Percentiles rank a stretch among this genome's conserved stretches.
Evolutionary conservation across 2,888 invertebrate genomes (phyloP).

Genomic region (Spatulosminthurus flaviceps): DNA sequence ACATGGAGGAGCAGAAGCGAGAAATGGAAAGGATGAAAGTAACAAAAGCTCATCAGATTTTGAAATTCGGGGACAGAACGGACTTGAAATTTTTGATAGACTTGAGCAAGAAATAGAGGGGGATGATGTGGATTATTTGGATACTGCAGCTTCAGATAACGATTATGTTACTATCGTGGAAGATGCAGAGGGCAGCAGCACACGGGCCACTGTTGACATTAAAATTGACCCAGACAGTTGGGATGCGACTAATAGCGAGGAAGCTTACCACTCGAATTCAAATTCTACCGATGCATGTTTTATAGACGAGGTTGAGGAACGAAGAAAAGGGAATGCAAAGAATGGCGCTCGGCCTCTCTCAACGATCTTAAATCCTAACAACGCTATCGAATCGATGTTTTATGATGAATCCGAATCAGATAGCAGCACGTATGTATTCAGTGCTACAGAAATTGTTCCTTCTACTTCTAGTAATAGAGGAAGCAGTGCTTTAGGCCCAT

Average conservation of each 20-base stretch:
- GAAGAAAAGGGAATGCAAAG: neutral
- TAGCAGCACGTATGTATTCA: slow-evolving; percentile 14
- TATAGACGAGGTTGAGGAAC: neutral
- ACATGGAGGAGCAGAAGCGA: neutral
- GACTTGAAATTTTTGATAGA: slow-evolving; percentile 26
- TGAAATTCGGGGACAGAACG: slow-evolving; percentile 14
- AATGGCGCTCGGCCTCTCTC: neutral
- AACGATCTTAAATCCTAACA: neutral
- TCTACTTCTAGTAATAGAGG: neutral
- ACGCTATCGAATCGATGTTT: slow-evolving; percentile 19
- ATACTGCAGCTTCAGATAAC: neutral
- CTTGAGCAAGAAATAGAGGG: slow-evolving; percentile 17
- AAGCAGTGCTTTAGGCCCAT: neutral
- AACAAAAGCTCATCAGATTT: neutral
- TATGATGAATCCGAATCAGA: slow-evolving; percentile 24
- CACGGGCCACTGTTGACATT: neutral
- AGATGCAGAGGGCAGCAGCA: neutral
- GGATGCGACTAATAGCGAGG: neutral
- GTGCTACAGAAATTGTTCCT: neutral
- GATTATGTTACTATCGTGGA: neutral
- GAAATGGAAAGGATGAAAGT: neutral
- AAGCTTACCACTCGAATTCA: neutral
- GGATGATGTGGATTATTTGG: neutral
- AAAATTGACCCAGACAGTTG: slow-evolving; percentile 33
- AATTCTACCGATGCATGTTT: neutral